Conservation (phyloP, 1,140 invertebrate genomes). For the Eulimnadia texana region DNA sequence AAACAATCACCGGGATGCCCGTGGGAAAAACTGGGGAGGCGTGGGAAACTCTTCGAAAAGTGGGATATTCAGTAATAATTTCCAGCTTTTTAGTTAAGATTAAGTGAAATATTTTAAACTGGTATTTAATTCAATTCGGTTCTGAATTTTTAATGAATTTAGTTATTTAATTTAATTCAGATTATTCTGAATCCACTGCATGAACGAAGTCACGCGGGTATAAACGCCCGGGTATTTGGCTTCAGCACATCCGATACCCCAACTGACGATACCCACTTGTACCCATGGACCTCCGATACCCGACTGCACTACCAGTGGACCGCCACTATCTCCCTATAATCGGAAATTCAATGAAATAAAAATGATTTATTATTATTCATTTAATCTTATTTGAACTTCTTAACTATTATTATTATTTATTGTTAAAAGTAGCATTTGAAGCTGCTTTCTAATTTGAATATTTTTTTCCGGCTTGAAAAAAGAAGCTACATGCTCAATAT, state of each 20-base stretch:
- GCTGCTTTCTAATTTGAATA: no score
- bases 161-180: no score
- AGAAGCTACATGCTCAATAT: no score
- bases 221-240: neutral
- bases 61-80: no score
- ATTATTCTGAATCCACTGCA: constrained; percentile 1
- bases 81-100: no score
- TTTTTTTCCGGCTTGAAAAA: no score
- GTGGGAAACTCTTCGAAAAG: no score
- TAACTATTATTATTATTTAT: neutral
- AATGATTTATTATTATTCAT: neutral
- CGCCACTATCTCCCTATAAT: constrained; percentile 77
- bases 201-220: neutral
- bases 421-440: no score
- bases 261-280: constrained; percentile 78
- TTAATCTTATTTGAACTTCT: neutral
- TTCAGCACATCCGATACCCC: constrained; percentile 54
- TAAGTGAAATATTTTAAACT: no score
- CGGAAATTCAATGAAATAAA: neutral
- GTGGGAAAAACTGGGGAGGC: no score
- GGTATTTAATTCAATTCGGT: neutral
- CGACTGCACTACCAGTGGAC: constrained; percentile 41
- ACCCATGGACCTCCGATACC: constrained; percentile 54
- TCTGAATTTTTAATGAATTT: neutral
- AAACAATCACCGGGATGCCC: no score